phyloP scores from a whole-genome alignment of 2,797 vertebrate genomes.

The Enteromius anoplus region DNA sequence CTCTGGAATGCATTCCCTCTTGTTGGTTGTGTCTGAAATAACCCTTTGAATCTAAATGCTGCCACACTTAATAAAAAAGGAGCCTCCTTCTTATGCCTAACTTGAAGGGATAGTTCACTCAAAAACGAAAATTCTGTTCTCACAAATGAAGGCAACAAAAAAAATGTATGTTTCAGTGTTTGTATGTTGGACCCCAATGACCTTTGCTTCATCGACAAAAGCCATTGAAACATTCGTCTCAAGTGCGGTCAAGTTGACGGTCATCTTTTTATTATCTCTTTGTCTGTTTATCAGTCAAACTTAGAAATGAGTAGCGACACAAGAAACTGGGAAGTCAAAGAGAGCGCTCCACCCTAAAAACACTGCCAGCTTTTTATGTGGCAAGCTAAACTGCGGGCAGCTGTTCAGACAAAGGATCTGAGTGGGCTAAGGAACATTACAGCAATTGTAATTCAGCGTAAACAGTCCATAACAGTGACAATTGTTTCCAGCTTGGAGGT shows the following conservation, averaged over 20 bases:
- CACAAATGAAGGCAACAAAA: background rate
- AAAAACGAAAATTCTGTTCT: background rate
- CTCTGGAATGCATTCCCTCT: slow-evolving; percentile 32
- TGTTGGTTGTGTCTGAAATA: slow-evolving; percentile 46
- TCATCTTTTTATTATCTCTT: background rate
- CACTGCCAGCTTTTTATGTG: slow-evolving; percentile 19
- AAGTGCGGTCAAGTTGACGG: background rate
- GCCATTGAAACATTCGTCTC: background rate
- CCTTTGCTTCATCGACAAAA: background rate
- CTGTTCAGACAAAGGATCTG: slow-evolving; percentile 40
- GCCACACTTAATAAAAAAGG: slow-evolving; percentile 42
- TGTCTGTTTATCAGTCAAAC: slow-evolving; percentile 7
- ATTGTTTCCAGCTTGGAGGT: slow-evolving; percentile 54
- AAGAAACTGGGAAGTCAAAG: slow-evolving; percentile 4
- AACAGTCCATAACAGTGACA: slow-evolving; percentile 49
- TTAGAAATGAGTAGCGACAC: slow-evolving; percentile 1
- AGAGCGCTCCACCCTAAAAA: slow-evolving; percentile 24
- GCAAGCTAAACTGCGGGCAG: slow-evolving; percentile 32
- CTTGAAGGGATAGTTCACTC: background rate
- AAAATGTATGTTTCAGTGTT: too few species aligned
- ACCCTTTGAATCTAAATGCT: slow-evolving; percentile 47
- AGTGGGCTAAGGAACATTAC: slow-evolving; percentile 25
- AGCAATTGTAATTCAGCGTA: slow-evolving; percentile 38
- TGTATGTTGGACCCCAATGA: background rate
- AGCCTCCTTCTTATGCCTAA: background rate